Percentiles rank a stretch among this genome's conserved stretches.
These are phyloP conservation scores for Stratiomys singularior DNA, from an alignment of 2,888 invertebrate species.

Conservation along the genomic window DNA sequence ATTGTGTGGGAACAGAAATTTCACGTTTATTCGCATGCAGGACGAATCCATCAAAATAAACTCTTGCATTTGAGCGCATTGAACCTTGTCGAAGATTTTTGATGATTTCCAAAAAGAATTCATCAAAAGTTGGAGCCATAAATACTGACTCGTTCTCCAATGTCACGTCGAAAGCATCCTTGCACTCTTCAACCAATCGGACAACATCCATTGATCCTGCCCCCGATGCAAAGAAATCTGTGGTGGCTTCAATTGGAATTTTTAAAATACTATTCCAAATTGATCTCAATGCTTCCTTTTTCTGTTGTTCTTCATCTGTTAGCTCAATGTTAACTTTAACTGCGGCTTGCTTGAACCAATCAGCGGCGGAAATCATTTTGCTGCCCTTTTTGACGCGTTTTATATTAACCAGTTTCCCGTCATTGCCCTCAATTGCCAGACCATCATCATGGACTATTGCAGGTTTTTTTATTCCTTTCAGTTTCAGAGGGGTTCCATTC, in stretches of 20 bases:
- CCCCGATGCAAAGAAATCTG: slow-evolving; percentile 94
- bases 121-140: slow-evolving; percentile 89
- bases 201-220: slow-evolving; percentile 99
- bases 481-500: slow-evolving; percentile 68
- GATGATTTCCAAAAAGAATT: slow-evolving; percentile 79
- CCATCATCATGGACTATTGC: slow-evolving; percentile 83
- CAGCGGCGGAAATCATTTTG: slow-evolving; percentile 83
- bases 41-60: slow-evolving; percentile 77
- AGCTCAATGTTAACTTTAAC: slow-evolving; percentile 71
- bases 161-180: slow-evolving; percentile 79
- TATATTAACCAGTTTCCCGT: slow-evolving; percentile 81
- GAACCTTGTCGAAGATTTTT: slow-evolving; percentile 73
- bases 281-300: slow-evolving; percentile 72
- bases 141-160: slow-evolving; percentile 91
- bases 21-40: slow-evolving; percentile 85
- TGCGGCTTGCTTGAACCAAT: slow-evolving; percentile 74
- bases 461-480: slow-evolving; percentile 72
- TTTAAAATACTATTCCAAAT: slow-evolving; percentile 91
- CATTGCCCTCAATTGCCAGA: slow-evolving; percentile 81
- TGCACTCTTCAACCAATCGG: slow-evolving; percentile 87
- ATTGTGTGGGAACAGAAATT: slow-evolving; percentile 86
- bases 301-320: slow-evolving; percentile 77
- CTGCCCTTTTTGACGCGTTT: slow-evolving; percentile 80
- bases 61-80: slow-evolving; percentile 68
- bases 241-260: slow-evolving; percentile 76